phyloP scores from a whole-genome alignment of 2,888 invertebrate genomes.

The Oithona nana region DNA sequence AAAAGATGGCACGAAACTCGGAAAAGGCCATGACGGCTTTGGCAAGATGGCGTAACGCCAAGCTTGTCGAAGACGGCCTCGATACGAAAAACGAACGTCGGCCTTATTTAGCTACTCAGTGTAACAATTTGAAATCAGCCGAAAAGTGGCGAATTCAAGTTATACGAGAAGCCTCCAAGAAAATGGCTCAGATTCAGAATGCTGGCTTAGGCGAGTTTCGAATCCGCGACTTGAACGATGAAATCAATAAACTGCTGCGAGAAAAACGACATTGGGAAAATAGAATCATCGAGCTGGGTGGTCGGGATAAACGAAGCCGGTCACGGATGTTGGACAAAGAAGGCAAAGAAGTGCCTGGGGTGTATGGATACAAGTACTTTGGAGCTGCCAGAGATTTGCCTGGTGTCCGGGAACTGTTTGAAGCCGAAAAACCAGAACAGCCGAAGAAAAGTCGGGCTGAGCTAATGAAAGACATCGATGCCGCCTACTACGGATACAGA shows the following conservation, averaged over 20 bases:
- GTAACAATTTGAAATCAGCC: conserved; percentile 70
- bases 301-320: conserved; percentile 74
- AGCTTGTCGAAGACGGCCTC: conserved; percentile 49
- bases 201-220: conserved; percentile 97
- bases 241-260: conserved; percentile 88
- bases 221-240: conserved; percentile 92
- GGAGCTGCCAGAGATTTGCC: conserved; percentile 95
- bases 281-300: conserved; percentile 82
- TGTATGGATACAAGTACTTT: conserved; percentile 95
- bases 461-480: conserved; percentile 92
- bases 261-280: conserved; percentile 79
- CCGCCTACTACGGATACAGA: conserved; percentile 94
- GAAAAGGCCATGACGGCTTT: conserved; percentile 64
- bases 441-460: conserved; percentile 83
- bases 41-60: conserved; percentile 80
- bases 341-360: conserved; percentile 90
- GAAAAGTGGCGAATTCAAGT: conserved; percentile 95
- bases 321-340: conserved; percentile 72
- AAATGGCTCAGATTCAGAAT: conserved; percentile 97
- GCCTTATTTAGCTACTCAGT: conserved; percentile 86
- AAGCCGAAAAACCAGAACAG: conserved; percentile 70
- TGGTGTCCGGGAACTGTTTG: conserved; percentile 90
- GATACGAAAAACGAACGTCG: conserved; percentile 55
- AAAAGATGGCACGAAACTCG: conserved; percentile 64
- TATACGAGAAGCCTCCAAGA: conserved; percentile 88